Evolutionary conservation across 1,140 invertebrate species (phyloP), one percentile per base, ranked within the genome.

Genomic region (Cotesia glomerata): DNA sequence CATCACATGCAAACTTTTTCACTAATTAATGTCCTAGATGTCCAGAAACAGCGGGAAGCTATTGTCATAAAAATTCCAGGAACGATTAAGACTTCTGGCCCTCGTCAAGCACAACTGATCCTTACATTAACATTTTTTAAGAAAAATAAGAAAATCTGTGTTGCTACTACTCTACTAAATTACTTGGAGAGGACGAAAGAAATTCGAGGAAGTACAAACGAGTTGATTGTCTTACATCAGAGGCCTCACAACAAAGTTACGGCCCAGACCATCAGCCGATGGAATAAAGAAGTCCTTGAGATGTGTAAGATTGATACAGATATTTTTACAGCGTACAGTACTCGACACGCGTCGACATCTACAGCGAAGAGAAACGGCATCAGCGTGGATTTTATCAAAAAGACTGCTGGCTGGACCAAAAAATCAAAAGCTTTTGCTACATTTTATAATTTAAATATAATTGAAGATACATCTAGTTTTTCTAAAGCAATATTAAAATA

Each of bases 301-400:
- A 14, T 69, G 52, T 70, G 68, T 18, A 61, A 71, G 39, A 32
- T 75, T 8, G 71, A 75, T 26, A 69, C 71, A 13, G 49, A 71
- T 32, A 62, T 32, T 13, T 80, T 80, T 49, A 65, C 63, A 13
- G 78, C 78, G 0, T 75, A 81, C 63, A 78, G 74, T 65, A 78
- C 77, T 18, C 64, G 79, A 3, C 79, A 81, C 71, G 79, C 80
- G 9, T 34, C 77, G 13, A 79, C 77, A 36, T 81, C 79, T 14
- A 72, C 77, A 8, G 80, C 78, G 7, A 67, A 54, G 34, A 54
- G 32, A 9, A 62, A 36, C 8, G 80, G 79, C 1, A 18, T 58
- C 36, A 39, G 4, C 1, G 4, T 39, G 0, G 3, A 39, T 39
- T 39, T 39, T 4, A 39, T 39, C 0, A 39, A 39, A 4, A 39